Conservation (phyloP, 2,797 vertebrate species). For the Eupleurogrammus muticus region DNA sequence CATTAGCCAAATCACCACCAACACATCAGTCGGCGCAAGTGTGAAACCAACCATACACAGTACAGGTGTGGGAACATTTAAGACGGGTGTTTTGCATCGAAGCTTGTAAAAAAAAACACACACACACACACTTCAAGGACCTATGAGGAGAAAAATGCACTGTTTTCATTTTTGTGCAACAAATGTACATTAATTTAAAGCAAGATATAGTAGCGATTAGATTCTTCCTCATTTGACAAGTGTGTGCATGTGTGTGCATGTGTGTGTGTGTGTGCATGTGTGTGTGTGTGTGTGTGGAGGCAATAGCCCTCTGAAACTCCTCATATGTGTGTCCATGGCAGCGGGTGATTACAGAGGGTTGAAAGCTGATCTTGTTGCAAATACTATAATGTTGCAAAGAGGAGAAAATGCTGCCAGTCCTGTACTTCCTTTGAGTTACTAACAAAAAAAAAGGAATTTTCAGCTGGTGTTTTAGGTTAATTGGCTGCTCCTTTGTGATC, state of each 20-base stretch:
- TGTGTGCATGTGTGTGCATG: too few species aligned
- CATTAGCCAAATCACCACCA: conserved; percentile 53
- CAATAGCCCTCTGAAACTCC: conserved; percentile 12
- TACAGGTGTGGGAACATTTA: conserved; percentile 25
- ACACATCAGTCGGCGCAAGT: conserved; percentile 43
- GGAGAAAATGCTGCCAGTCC: background rate
- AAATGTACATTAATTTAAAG: too few species aligned
- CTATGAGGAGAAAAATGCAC: background rate
- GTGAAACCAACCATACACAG: conserved; percentile 21
- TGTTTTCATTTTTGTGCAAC: too few species aligned
- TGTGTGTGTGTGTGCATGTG: too few species aligned
- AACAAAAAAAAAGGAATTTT: background rate
- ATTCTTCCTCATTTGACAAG: too few species aligned
- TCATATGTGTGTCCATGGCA: conserved; percentile 12
- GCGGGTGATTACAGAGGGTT: conserved; percentile 20
- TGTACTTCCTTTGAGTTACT: conserved; percentile 3
- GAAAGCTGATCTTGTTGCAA: conserved; percentile 23
- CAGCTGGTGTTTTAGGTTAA: background rate
- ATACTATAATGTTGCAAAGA: background rate
- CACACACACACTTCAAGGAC: conserved; percentile 10
- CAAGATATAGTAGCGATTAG: too few species aligned
- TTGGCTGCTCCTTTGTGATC: background rate
- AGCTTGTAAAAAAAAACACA: conserved; percentile 49
- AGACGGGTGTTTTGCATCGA: conserved; percentile 8
- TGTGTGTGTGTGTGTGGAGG: too few species aligned